Conservation (phyloP, 2,113 vertebrate species). For the Lipotes vexillifer region DNA sequence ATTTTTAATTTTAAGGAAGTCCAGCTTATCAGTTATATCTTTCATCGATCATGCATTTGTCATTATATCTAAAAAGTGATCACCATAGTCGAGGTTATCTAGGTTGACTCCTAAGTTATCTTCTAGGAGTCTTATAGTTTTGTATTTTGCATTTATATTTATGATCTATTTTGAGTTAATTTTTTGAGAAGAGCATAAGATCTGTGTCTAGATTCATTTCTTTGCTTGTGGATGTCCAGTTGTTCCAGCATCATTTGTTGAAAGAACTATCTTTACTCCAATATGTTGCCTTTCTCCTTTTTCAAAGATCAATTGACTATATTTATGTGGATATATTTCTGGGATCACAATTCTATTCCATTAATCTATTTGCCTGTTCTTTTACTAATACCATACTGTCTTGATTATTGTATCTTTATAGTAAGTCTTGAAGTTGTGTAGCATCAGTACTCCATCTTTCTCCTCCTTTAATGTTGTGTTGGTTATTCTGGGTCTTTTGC, state of each 20-base stretch:
- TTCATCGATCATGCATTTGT: not conserved
- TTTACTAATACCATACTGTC: not conserved
- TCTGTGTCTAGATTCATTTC: not conserved
- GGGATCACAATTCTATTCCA: not conserved
- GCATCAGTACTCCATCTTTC: not conserved
- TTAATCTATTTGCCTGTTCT: not conserved
- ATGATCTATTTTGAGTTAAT: not conserved
- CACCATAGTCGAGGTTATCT: not conserved
- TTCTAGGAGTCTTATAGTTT: not conserved
- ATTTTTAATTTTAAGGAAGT: not conserved
- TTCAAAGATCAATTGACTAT: not conserved
- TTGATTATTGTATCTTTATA: not conserved
- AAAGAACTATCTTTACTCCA: not conserved
- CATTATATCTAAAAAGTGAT: not conserved
- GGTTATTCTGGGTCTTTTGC: not conserved
- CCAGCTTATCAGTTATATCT: not conserved
- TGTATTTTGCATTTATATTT: not conserved
- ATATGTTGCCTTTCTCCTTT: not conserved
- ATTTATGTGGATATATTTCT: not conserved
- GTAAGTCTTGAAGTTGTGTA: not conserved
- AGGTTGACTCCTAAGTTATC: not conserved
- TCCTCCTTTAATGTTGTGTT: not conserved
- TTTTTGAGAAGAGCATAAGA: not conserved
- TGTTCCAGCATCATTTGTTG: not conserved
- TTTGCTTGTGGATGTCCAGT: not conserved